These are phyloP conservation scores for Augochlorella aurata DNA, from an alignment of 2,888 invertebrate species.

Conservation along the genomic window DNA sequence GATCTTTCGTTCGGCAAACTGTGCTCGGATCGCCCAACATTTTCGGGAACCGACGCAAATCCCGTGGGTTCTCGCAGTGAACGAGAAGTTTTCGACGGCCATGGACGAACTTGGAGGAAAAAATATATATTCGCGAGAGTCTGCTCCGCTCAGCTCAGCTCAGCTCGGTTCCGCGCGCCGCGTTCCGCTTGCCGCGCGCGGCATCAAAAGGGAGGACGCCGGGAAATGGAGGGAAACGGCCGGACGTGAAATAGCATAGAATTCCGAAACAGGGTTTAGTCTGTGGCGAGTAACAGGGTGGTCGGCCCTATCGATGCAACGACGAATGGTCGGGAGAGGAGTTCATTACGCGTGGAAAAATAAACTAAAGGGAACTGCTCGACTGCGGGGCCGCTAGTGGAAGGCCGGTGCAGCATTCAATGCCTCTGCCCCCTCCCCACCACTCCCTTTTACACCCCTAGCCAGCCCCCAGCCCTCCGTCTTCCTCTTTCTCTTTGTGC, in stretches of 20 bases:
- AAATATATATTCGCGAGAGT: conserved; percentile 40
- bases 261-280: conserved; percentile 61
- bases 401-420: conserved; percentile 66
- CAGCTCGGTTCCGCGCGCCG: no score
- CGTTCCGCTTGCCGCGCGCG: neutral
- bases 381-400: conserved; percentile 56
- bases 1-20: conserved; percentile 9
- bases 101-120: conserved; percentile 37
- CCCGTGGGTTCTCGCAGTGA: conserved; percentile 26
- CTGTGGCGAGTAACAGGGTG: conserved; percentile 58
- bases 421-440: neutral
- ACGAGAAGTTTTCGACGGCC: neutral
- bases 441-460: neutral
- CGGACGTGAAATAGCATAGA: conserved; percentile 57
- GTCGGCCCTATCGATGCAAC: conserved; percentile 59
- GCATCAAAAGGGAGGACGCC: conserved; percentile 47
- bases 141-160: neutral
- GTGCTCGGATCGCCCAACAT: conserved; percentile 1
- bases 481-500: conserved; percentile 62
- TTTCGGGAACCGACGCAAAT: conserved; percentile 12
- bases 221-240: conserved; percentile 44
- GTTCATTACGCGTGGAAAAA: conserved; percentile 78
- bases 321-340: conserved; percentile 59
- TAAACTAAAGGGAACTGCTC: conserved; percentile 70
- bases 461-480: conserved; percentile 46